A percentile compares a stretch with the other conserved stretches of the same genome.
Evolutionary conservation across 2,113 vertebrate species (phyloP).

Genomic region (Campylorhamphus procurvoides): DNA sequence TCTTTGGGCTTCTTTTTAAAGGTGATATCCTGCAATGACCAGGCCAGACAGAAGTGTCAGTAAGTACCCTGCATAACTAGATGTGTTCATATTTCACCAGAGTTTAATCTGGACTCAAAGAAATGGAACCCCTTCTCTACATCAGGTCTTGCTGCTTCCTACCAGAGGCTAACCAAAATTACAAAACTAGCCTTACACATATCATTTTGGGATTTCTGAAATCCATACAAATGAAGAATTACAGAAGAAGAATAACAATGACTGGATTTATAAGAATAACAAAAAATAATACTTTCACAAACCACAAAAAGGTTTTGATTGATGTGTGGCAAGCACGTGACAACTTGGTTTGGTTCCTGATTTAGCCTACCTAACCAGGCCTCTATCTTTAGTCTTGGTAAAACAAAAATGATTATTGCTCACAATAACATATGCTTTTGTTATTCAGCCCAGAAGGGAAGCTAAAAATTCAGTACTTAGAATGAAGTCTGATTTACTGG

Average conservation of each 20-base stretch:
- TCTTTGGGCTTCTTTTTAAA: background rate
- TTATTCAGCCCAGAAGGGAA: background rate
- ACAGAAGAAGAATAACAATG: background rate
- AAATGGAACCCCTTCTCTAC: background rate
- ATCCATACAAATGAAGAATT: background rate
- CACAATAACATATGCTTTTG: background rate
- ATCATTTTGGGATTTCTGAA: background rate
- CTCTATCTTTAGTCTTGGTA: background rate
- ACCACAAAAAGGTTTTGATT: background rate
- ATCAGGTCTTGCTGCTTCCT: background rate
- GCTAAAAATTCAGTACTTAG: background rate
- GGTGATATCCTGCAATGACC: background rate
- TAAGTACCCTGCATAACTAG: background rate
- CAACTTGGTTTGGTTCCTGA: background rate
- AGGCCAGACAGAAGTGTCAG: background rate
- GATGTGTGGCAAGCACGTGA: background rate
- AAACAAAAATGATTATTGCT: background rate
- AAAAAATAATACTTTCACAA: background rate
- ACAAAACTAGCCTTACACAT: background rate
- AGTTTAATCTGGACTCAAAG: background rate
- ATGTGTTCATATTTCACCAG: background rate
- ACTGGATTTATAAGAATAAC: background rate
- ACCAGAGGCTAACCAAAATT: background rate
- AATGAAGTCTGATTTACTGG: background rate
- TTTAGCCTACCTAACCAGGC: background rate